Evolutionary conservation across 2,888 invertebrate species (phyloP).

Genomic region (Aromia moschata): DNA sequence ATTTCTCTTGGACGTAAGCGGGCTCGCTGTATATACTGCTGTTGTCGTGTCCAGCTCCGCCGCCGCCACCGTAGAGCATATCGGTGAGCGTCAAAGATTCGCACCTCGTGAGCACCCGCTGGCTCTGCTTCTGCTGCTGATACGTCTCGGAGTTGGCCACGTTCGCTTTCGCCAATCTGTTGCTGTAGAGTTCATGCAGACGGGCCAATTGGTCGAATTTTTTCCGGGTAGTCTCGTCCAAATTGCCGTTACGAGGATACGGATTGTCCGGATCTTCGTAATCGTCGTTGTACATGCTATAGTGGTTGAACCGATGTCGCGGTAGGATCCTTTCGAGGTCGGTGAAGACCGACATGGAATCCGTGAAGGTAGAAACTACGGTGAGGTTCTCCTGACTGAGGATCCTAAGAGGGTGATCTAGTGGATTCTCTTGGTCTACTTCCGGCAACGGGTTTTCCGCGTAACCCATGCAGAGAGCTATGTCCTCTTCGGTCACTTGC

Average conservation of each 20-base stretch:
- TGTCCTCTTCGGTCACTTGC: slow-evolving; percentile 94
- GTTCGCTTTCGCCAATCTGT: slow-evolving; percentile 79
- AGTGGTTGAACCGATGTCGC: slow-evolving; percentile 67
- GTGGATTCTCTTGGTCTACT: slow-evolving; percentile 74
- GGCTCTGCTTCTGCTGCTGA: slow-evolving; percentile 60
- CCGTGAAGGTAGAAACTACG: slow-evolving; percentile 89
- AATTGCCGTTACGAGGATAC: slow-evolving; percentile 52
- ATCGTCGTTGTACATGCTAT: slow-evolving; percentile 68
- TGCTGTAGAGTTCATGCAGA: slow-evolving; percentile 83
- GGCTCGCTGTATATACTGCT: slow-evolving; percentile 90
- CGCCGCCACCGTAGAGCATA: slow-evolving; percentile 68
- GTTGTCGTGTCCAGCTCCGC: slow-evolving; percentile 66
- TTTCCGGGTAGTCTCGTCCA: slow-evolving; percentile 61
- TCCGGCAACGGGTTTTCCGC: slow-evolving; percentile 76
- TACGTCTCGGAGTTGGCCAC: slow-evolving; percentile 72
- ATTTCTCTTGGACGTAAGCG: slow-evolving; percentile 78
- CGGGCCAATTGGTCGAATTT: slow-evolving; percentile 85
- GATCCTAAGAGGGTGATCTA: slow-evolving; percentile 87
- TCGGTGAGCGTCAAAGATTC: slow-evolving; percentile 77
- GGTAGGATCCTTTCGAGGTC: slow-evolving; percentile 74
- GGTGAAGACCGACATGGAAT: slow-evolving; percentile 73
- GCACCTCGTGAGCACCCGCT: slow-evolving; percentile 69
- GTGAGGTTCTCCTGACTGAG: slow-evolving; percentile 92
- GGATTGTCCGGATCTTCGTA: slow-evolving; percentile 64
- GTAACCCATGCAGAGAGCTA: slow-evolving; percentile 83